phyloP scores from a whole-genome alignment of 2,888 invertebrate species.

The Gandaritis pyraliata region DNA sequence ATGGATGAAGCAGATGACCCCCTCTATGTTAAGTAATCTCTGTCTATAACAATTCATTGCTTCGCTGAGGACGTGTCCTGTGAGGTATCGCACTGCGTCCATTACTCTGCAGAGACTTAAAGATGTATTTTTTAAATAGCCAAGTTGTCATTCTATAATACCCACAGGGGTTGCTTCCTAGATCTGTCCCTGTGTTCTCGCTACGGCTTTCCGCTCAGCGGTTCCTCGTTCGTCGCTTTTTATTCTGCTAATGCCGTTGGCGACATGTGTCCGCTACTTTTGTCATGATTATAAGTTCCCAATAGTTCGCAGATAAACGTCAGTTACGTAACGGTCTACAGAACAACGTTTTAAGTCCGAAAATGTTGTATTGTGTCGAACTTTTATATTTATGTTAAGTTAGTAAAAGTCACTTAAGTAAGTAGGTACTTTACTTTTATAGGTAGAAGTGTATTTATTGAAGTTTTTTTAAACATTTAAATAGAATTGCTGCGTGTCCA shows the following conservation, averaged over 20 bases:
- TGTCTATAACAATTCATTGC: too few species aligned
- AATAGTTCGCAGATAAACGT: slow-evolving; percentile 46
- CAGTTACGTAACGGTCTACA: slow-evolving; percentile 44
- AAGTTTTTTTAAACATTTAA: neutral
- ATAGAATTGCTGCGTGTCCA: too few species aligned
- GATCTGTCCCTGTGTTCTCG: slow-evolving; percentile 13
- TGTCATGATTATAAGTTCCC: slow-evolving; percentile 63
- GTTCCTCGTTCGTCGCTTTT: slow-evolving; percentile 58
- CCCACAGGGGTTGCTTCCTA: neutral
- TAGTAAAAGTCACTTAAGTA: neutral
- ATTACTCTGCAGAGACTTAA: too few species aligned
- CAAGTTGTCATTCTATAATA: too few species aligned
- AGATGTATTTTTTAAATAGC: too few species aligned
- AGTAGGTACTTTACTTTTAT: neutral
- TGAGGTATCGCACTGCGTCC: too few species aligned
- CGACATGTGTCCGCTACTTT: slow-evolving; percentile 66
- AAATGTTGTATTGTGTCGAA: slow-evolving; percentile 20
- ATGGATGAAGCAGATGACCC: too few species aligned
- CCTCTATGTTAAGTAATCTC: too few species aligned
- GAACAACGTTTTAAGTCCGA: slow-evolving; percentile 39
- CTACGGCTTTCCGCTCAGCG: slow-evolving; percentile 58
- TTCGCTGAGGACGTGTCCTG: too few species aligned
- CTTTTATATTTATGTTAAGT: slow-evolving; percentile 9
- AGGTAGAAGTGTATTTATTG: neutral
- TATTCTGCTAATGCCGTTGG: slow-evolving; percentile 65